phyloP scores from a whole-genome alignment of 1,140 invertebrate genomes.

The Drosophila athabasca region DNA sequence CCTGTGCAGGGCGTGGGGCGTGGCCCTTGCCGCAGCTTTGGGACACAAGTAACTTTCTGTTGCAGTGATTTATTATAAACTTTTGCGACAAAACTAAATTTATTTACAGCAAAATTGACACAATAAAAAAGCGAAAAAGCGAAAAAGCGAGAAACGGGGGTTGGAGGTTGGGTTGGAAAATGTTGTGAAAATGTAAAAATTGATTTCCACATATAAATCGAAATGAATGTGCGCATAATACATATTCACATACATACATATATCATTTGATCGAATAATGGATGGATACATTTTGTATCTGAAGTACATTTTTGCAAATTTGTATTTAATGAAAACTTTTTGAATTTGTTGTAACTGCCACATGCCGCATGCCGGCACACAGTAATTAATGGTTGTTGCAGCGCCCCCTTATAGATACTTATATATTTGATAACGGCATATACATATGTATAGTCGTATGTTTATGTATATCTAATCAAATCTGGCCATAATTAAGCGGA shows the following conservation, averaged over 20 bases:
- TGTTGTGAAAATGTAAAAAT: conserved; percentile 24
- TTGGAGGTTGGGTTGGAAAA: background rate
- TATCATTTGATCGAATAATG: conserved; percentile 2
- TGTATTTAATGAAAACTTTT: conserved; percentile 19
- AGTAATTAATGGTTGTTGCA: conserved; percentile 28
- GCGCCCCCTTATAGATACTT: background rate
- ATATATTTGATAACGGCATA: background rate
- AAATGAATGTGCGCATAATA: conserved; percentile 11
- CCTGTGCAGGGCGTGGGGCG: conserved; percentile 29
- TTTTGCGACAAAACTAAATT: conserved; percentile 52
- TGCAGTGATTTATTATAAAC: conserved; percentile 63
- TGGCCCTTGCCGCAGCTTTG: conserved; percentile 18
- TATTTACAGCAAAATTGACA: conserved; percentile 16
- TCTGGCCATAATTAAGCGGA: conserved; percentile 39
- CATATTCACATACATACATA: background rate
- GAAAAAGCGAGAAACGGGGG: no score
- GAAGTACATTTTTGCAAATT: conserved; percentile 12
- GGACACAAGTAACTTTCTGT: conserved; percentile 37
- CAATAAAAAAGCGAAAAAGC: background rate
- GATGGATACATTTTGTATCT: conserved; percentile 6
- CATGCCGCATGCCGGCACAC: conserved; percentile 6
- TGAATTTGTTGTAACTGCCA: conserved; percentile 44
- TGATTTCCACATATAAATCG: conserved; percentile 38
- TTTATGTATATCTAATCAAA: conserved; percentile 44
- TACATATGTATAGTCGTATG: conserved; percentile 12